Base-by-base conservation (phyloP, 2,888 invertebrate species). In the Diarsia brunnea region DNA sequence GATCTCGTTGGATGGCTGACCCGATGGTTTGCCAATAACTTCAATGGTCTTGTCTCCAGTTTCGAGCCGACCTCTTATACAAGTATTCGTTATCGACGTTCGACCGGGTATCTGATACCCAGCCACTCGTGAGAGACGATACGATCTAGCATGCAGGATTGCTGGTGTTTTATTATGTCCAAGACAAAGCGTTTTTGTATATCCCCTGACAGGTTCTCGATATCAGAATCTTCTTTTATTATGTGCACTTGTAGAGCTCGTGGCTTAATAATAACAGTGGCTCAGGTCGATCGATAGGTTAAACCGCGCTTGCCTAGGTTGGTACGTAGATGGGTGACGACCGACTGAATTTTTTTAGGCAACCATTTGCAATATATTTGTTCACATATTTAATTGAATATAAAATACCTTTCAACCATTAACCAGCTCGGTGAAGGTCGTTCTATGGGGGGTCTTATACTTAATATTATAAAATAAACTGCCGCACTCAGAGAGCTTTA, bases 11-110 rank as follows among this genome's bases (percentile, higher is more conserved):
- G 16, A 24, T 43, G 24, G 31, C 27, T 55, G 24, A 27, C 21
- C 12, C 38, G 27, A 69, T 75, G 43, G 81, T 69, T 79, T 79
- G 66, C 81, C 66, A 24, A 75, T 79, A 69, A 47, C 19, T 38
- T 74, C 45, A 75, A 69, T 69, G 14, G n/a, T 19, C 49, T 65
- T 69, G 64, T 69, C 75, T 81, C 75, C 14, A 27, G 69, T 69
- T 66, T 51, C 60, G 49, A 31, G 19, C n/a, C 66, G 58, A 65
- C 60, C 64, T 27, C 51, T 12, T 68, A 21, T 51, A 69, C 24
- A 14, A 55, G 24, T 21, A n/a, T 16, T 75, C 68, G 27, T 74
- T 79, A 75, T 16, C 16, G 3, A 16, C 27, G 58, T 58, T 16
- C 16, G 3, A 24, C 58, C 55, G 21, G 64, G 31, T 64, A 58